Evolutionary conservation across 2,113 vertebrate genomes (phyloP), one percentile per base, ranked within the genome.

Genomic region (Candoia aspera): DNA sequence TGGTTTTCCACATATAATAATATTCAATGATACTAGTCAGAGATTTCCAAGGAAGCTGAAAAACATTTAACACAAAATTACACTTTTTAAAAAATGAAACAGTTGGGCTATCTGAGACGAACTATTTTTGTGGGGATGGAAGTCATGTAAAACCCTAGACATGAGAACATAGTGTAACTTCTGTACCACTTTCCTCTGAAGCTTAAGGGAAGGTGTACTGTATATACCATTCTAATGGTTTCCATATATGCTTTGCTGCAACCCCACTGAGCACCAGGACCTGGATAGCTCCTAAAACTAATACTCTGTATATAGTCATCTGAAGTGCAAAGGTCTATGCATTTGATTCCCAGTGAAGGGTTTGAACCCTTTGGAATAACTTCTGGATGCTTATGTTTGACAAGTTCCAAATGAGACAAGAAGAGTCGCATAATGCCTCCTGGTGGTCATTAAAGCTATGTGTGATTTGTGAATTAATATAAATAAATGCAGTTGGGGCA

Each of bases 1-100:
- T 99, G 95, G 99, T 99, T 97, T 99, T 99, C 99, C 99, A 99
- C 99, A 99, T 99, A 97, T 99, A 99, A 96, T 99, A 99, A 97
- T 99, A 99, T 94, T 99, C 99, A 96, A 99, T 98, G 98, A 99
- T 99, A 97, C 99, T 99, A 91, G 99, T 99, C 98, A 99, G 96
- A 0, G 99, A 99, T 96, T 99, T 99, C 99, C 99, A 99, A 13
- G 99, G 99, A 84, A 99, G 98, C 99, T 99, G 97, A 95, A 98
- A 98, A 93, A 96, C 15, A 97, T 94, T 92, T 84, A 79, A 79
- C 42, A 79, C 8, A 79, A 79, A 79, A 79, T 79, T 42, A 79
- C 33, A 79, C 8, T 79, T 90, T 90, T 88, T 4, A 58, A 79
- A 90, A 57, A 4, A 17, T 79, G 73, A 79, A 79, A 79, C 33